A percentile compares a stretch with the other conserved stretches of the same genome.
phyloP scores from a whole-genome alignment of 2,888 invertebrate species.

The Ophraella communa region DNA sequence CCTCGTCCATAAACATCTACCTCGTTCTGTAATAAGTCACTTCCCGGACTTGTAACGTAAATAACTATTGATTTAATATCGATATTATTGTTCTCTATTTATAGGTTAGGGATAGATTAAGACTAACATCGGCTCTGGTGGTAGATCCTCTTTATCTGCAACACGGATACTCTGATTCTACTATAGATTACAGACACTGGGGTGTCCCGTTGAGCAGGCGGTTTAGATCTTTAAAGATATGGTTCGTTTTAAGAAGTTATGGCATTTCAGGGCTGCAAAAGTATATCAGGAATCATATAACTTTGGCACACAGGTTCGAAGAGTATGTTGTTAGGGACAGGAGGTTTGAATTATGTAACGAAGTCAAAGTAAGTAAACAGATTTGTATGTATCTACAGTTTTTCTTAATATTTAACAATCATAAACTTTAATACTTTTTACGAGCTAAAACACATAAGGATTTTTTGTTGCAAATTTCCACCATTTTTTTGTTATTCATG shows the following conservation, averaged over 20 bases:
- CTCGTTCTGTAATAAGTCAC: too few relatives aligned
- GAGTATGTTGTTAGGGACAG: conserved; percentile 78
- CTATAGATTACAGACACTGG: conserved; percentile 96
- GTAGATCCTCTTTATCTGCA: conserved; percentile 98
- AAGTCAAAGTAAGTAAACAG: conserved; percentile 75
- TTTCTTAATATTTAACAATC: not conserved
- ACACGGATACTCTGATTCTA: conserved; percentile 91
- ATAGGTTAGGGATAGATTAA: conserved; percentile 59
- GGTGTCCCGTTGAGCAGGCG: conserved; percentile 94
- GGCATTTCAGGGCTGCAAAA: conserved; percentile 92
- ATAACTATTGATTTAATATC: not conserved
- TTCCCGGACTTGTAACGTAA: too few relatives aligned
- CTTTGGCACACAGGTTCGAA: conserved; percentile 90
- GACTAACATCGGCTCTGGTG: conserved; percentile 90
- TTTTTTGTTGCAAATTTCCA: too few relatives aligned
- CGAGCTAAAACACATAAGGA: too few relatives aligned
- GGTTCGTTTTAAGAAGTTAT: conserved; percentile 95
- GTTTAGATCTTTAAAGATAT: conserved; percentile 93
- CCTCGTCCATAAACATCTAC: too few relatives aligned
- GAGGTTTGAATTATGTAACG: conserved; percentile 90
- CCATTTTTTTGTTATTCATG: too few relatives aligned
- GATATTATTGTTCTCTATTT: conserved; percentile 45
- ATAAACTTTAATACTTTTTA: too few relatives aligned
- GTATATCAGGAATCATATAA: conserved; percentile 91
- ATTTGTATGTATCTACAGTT: not conserved